Evolutionary conservation across 2,797 vertebrate genomes (phyloP).

Genomic region (Okamejei kenojei): DNA sequence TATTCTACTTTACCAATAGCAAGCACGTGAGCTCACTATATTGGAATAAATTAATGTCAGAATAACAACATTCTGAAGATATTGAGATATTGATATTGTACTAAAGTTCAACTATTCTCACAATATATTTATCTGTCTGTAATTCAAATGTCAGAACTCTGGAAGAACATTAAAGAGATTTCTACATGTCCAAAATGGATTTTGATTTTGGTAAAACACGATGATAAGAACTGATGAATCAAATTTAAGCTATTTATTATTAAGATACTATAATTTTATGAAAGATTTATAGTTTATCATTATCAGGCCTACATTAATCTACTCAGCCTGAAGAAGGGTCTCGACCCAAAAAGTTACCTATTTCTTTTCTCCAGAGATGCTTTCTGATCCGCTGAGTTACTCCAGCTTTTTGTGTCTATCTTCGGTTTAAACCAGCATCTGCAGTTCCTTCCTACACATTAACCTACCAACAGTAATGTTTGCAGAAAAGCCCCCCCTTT

Average conservation of each 20-base stretch:
- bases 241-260: background rate
- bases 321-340: too few species aligned
- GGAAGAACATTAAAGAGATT: background rate
- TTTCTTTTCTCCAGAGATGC: too few species aligned
- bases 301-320: background rate
- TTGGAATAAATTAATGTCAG: background rate
- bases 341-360: too few species aligned
- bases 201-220: background rate
- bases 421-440: too few species aligned
- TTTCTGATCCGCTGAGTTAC: too few species aligned
- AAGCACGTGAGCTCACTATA: background rate
- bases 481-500: background rate
- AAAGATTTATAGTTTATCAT: background rate
- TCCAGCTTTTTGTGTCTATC: too few species aligned
- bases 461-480: background rate
- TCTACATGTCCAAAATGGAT: background rate
- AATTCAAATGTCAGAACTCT: background rate
- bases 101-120: background rate
- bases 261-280: background rate
- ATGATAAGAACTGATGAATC: background rate
- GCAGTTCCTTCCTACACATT: background rate
- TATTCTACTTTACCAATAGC: background rate
- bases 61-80: background rate
- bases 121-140: background rate
- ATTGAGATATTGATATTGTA: too few species aligned